Evolutionary conservation across 2,113 vertebrate genomes (phyloP).

Genomic region (Hemicordylus capensis): DNA sequence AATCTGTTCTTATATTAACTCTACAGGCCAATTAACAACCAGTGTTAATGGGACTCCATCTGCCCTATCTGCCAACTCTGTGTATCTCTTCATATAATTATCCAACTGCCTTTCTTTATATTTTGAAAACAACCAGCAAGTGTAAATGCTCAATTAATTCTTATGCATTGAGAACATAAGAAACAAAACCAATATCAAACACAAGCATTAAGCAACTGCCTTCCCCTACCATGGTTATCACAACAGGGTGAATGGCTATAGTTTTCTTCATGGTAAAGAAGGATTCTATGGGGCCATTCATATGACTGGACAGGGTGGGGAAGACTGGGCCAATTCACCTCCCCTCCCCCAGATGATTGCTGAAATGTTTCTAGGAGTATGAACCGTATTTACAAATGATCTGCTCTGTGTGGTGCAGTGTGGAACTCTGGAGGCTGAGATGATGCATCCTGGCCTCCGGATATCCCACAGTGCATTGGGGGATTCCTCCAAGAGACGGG

Average conservation of each 20-base stretch:
- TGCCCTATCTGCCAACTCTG: conserved; percentile 25
- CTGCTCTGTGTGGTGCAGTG: too few species aligned
- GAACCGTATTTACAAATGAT: too few species aligned
- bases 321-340: too few species aligned
- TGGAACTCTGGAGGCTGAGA: too few species aligned
- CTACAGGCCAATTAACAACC: conserved; percentile 10
- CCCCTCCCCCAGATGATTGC: too few species aligned
- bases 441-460: too few species aligned
- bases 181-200: background rate
- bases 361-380: too few species aligned
- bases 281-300: background rate
- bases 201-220: background rate
- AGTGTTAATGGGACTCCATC: conserved; percentile 34
- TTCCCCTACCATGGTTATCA: background rate
- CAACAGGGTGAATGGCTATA: background rate
- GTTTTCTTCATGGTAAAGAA: background rate
- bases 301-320: too few species aligned
- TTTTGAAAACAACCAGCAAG: conserved; percentile 22
- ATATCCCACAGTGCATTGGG: too few species aligned
- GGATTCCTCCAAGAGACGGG: too few species aligned
- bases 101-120: conserved; percentile 27
- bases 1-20: conserved; percentile 39
- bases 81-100: conserved; percentile 28
- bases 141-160: background rate
- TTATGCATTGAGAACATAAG: background rate